phyloP scores from a whole-genome alignment of 2,113 vertebrate genomes.

The Pithys albifrons region DNA sequence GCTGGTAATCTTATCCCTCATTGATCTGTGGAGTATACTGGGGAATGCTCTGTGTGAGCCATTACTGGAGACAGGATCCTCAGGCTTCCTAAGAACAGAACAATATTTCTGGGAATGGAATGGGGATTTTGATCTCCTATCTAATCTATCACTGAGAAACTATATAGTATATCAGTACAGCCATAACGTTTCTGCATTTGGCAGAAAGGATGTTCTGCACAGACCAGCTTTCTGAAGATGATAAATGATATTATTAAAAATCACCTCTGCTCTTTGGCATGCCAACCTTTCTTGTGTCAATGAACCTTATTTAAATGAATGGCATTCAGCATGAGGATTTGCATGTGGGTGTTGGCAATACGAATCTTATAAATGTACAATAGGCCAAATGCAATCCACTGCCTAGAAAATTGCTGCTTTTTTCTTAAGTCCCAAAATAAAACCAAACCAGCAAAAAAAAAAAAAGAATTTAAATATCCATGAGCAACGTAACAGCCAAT shows the following conservation, averaged over 20 bases:
- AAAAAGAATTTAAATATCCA: not conserved
- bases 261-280: not conserved
- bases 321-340: not conserved
- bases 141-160: not conserved
- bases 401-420: not conserved
- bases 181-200: not conserved
- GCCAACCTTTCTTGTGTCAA: not conserved
- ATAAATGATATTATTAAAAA: not conserved
- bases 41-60: not conserved
- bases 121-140: not conserved
- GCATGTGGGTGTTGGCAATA: not conserved
- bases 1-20: not conserved
- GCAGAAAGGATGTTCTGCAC: not conserved
- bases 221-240: not conserved
- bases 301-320: not conserved
- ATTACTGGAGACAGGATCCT: not conserved
- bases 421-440: not conserved
- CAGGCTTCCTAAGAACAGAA: not conserved
- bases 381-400: not conserved
- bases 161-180: not conserved
- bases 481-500: not conserved
- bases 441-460: not conserved
- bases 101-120: not conserved
- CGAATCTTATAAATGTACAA: not conserved
- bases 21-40: not conserved